Conservation (phyloP, 2,888 invertebrate species). For the Nymphalis polychloros region DNA sequence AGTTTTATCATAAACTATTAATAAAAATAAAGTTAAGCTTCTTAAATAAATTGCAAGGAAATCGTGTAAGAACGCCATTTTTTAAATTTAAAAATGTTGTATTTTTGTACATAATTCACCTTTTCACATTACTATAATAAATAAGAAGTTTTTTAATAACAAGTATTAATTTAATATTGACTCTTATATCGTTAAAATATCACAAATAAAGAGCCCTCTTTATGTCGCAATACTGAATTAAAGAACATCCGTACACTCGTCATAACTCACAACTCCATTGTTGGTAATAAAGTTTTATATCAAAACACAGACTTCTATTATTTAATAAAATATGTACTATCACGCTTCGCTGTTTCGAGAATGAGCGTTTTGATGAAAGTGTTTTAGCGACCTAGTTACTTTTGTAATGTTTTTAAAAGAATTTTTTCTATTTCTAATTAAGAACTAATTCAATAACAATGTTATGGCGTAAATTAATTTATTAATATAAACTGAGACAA, state of each 20-base stretch:
- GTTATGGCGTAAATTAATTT: background rate
- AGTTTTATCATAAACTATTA: no score
- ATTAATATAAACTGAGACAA: no score
- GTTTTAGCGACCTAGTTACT: slow-evolving; percentile 6
- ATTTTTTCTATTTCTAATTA: background rate
- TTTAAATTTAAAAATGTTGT: no score
- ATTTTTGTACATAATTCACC: no score
- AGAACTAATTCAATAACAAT: background rate
- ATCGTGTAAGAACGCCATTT: no score
- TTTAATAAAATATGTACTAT: slow-evolving; percentile 20
- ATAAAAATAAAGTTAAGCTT: no score
- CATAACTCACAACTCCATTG: slow-evolving; percentile 5
- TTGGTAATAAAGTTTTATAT: slow-evolving; percentile 19
- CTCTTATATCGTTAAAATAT: background rate
- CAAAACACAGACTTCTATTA: slow-evolving; percentile 13
- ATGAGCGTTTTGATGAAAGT: slow-evolving; percentile 13
- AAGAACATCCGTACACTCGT: slow-evolving; percentile 11
- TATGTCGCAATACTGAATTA: slow-evolving; percentile 11
- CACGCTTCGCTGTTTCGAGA: slow-evolving; percentile 11
- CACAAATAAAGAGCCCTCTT: background rate
- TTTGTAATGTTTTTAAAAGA: background rate
- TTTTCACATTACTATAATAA: no score
- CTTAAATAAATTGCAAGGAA: no score
- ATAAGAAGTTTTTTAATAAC: no score
- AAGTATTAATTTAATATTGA: no score